Conservation (phyloP, 2,888 invertebrate species). For the Sarcophaga rosellei region DNA sequence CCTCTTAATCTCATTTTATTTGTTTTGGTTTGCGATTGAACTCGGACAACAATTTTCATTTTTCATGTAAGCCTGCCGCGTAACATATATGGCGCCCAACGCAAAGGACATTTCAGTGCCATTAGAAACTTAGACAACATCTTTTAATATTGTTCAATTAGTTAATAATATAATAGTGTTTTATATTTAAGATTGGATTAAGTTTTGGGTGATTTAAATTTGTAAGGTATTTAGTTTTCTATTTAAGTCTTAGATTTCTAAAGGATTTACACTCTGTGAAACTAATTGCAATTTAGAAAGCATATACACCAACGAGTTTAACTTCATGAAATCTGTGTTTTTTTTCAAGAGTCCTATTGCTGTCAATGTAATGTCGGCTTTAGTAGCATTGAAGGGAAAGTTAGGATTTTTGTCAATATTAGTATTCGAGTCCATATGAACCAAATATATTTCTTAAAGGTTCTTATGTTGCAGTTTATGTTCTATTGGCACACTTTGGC, state of each 20-base stretch:
- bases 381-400: too few species aligned
- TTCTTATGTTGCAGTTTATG: slow-evolving; percentile 10
- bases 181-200: too few species aligned
- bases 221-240: neutral
- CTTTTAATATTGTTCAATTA: too few species aligned
- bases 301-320: neutral
- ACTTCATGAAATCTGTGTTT: neutral
- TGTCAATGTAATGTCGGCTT: neutral
- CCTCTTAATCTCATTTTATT: too few species aligned
- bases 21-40: too few species aligned
- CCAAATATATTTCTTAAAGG: neutral
- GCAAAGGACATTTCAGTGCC: neutral
- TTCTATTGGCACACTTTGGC: neutral
- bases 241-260: slow-evolving; percentile 24
- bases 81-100: slow-evolving; percentile 12
- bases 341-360: slow-evolving; percentile 10
- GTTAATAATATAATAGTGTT: too few species aligned
- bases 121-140: neutral
- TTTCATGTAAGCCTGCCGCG: neutral
- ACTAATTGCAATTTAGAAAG: slow-evolving; percentile 19
- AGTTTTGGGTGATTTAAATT: neutral
- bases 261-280: neutral
- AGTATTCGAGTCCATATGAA: slow-evolving; percentile 2
- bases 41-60: neutral
- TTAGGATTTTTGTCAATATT: too few species aligned